phyloP scores from a whole-genome alignment of 2,113 vertebrate genomes.

The Aleadryas rufinucha region DNA sequence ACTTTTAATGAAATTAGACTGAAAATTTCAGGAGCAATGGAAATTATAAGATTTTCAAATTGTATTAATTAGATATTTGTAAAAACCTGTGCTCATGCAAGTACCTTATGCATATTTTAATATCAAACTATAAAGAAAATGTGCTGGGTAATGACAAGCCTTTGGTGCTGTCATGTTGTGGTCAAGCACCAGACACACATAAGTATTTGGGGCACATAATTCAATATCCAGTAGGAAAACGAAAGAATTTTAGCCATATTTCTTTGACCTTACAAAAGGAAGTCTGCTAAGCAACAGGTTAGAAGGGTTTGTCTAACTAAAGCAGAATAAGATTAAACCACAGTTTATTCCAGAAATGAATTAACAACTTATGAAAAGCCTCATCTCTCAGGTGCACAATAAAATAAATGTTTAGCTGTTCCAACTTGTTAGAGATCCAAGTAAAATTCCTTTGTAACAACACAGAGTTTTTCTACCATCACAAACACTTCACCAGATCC shows the following conservation, averaged over 20 bases:
- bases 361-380: neutral
- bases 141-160: neutral
- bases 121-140: neutral
- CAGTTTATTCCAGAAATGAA: neutral
- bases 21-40: neutral
- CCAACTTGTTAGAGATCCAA: neutral
- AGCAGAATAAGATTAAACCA: neutral
- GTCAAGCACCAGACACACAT: neutral
- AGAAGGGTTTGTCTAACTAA: neutral
- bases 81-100: neutral
- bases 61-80: slow-evolving; percentile 16
- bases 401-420: neutral
- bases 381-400: neutral
- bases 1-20: slow-evolving; percentile 9
- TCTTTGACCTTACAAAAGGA: neutral
- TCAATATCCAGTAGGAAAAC: neutral
- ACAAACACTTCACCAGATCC: neutral
- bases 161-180: neutral
- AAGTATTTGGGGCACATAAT: neutral
- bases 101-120: neutral
- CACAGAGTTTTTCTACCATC: neutral
- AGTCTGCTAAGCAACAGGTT: neutral
- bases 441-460: neutral
- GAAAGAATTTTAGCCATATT: neutral
- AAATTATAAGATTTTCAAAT: slow-evolving; percentile 12